Percentiles rank a stretch among this genome's conserved stretches.
phyloP scores from a whole-genome alignment of 1,140 invertebrate species.

The Leptinotarsa lineolata region DNA sequence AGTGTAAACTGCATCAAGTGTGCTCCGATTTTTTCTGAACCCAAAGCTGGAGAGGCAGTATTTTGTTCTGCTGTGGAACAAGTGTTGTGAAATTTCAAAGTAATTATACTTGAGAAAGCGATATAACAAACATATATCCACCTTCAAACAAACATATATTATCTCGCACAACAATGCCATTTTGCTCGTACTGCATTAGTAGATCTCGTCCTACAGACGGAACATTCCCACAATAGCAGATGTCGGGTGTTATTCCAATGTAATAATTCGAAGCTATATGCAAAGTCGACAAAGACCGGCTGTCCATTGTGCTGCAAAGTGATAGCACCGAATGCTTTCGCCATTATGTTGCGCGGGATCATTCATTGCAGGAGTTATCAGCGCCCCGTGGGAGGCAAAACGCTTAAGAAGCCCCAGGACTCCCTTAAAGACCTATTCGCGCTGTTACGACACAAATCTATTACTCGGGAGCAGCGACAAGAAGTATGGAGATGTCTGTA shows the following conservation, averaged over 20 bases:
- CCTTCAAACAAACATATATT: no score
- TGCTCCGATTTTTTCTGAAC: no score
- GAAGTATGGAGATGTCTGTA: neutral
- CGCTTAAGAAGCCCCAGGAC: conserved; percentile 8
- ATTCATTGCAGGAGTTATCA: conserved; percentile 3
- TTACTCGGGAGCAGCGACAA: conserved; percentile 4
- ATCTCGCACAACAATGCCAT: no score
- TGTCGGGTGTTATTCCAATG: conserved; percentile 13
- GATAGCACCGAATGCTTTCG: conserved; percentile 10
- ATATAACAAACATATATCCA: no score
- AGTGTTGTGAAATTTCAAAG: no score
- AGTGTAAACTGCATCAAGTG: no score
- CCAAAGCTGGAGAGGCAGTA: no score
- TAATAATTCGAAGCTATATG: conserved; percentile 13
- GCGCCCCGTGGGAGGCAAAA: conserved; percentile 4
- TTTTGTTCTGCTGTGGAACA: no score
- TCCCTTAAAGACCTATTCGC: conserved; percentile 7
- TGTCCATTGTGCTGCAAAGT: conserved; percentile 15
- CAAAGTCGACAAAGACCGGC: conserved; percentile 2
- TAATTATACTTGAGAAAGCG: no score
- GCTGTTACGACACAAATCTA: conserved; percentile 2
- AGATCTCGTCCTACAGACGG: neutral
- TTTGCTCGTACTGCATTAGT: no score
- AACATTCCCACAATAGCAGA: neutral
- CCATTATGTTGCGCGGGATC: conserved; percentile 6